Evolutionary conservation across 2,888 invertebrate species (phyloP), one percentile per base, ranked within the genome.

Genomic region (Dasysyrphus albostriatus): DNA sequence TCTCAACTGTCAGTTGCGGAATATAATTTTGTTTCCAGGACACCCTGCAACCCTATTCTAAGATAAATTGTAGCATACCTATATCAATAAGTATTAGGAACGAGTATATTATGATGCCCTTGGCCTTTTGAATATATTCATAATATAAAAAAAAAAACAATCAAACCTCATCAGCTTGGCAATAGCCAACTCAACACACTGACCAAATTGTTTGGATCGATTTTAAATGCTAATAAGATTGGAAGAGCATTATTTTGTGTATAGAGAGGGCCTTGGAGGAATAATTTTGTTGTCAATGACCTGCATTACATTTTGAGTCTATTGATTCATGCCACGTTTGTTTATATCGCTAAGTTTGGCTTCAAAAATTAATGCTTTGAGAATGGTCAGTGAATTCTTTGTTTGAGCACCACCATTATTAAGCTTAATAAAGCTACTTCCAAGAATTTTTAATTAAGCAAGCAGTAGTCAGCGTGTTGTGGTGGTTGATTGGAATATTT

Each of bases 211-310:
- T 75, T 78, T 44, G 69, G 59, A 54, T 58, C 70, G 74, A 37
- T 63, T 83, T 80, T 37, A 49, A 72, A 80, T 79, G 75, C 72
- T 81, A 73, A 76, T 75, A 29, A 37, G 49, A 44, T 49, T 47
- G 32, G 4, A 32, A 32, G 32, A 49, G 14, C 49, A 29, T 61
- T 61, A 29, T 61, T 61, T 70, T 54, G 12, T 56, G 10, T 42
- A 44, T 42, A 44, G 47, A 34, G 49, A 32, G 49, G 63, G 16
- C 56, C 47, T 72, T 72, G 51, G 54, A 29, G 37, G 82, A 82
- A 85, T 85, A 85, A 85, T 85, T 82, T 74, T 42, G 63, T 74
- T 85, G 85, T 82, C 85, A 85, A 77, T 82, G 85, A 85, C 85
- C 85, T 82, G 85, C 81, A 77, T 81, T 81, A 76, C 42, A 69